Evolutionary conservation across 2,797 vertebrate species (phyloP).

Genomic region (Hapalemur alaotrensis): DNA sequence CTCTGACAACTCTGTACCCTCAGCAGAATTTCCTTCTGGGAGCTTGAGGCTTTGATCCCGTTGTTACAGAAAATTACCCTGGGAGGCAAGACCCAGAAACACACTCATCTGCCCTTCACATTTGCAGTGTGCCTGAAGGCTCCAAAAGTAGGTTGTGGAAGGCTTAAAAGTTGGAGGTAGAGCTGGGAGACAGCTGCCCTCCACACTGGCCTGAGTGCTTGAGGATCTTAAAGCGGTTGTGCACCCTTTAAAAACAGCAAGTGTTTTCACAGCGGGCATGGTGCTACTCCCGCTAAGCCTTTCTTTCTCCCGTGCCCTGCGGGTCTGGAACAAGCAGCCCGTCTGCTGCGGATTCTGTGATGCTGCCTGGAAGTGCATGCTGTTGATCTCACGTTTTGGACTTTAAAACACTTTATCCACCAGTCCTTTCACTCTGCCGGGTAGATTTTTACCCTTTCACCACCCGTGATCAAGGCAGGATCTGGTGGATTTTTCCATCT

Average conservation of each 20-base stretch:
- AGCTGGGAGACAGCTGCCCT: not conserved
- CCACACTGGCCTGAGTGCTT: not conserved
- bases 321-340: not conserved
- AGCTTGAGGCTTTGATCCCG: not conserved
- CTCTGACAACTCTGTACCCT: not conserved
- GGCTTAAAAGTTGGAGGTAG: not conserved
- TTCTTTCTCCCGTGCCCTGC: not conserved
- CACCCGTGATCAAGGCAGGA: not conserved
- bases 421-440: not conserved
- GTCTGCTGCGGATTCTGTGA: too few species aligned
- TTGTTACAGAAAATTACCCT: not conserved
- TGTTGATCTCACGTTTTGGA: not conserved
- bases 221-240: not conserved
- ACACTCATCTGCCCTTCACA: not conserved
- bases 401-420: not conserved
- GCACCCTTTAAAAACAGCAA: not conserved
- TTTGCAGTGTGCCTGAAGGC: not conserved
- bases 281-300: fast-evolving
- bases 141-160: not conserved
- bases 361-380: not conserved
- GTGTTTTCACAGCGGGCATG: not conserved
- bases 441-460: not conserved
- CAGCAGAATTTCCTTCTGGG: not conserved
- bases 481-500: not conserved
- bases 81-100: not conserved